These are phyloP conservation scores for Zygogramma bicolorata DNA, from an alignment of 2,888 invertebrate species.

Conservation along the genomic window DNA sequence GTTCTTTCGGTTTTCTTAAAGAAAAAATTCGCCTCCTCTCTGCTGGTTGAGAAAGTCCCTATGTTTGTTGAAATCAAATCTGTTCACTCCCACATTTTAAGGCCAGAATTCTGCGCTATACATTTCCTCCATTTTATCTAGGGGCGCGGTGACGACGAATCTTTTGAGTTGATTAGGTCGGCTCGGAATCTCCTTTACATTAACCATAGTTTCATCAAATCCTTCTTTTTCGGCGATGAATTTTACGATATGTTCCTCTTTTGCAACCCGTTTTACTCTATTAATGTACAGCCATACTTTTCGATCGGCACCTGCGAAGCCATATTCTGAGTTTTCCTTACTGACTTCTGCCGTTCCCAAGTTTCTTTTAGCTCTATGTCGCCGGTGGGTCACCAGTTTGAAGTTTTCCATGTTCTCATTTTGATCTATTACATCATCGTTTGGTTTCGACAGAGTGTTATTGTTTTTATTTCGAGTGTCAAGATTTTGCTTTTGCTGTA, in stretches of 20 bases:
- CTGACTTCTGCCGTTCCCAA: not conserved
- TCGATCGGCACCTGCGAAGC: not conserved
- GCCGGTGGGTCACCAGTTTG: not conserved
- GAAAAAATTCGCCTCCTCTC: not conserved
- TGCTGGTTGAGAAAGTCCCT: not conserved
- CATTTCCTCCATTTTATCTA: not conserved
- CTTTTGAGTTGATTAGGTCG: not conserved
- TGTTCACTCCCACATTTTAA: not conserved
- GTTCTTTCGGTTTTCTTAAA: not conserved
- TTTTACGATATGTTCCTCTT: not conserved
- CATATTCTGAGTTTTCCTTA: not conserved
- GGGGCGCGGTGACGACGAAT: not conserved
- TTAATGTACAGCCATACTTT: not conserved
- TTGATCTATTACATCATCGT: not conserved
- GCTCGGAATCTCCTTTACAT: not conserved
- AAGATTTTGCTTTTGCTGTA: too few relatives aligned
- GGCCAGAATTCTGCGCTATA: not conserved
- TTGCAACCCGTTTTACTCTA: too few relatives aligned
- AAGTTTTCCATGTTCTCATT: too few relatives aligned
- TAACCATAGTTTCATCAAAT: not conserved
- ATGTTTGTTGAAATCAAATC: conserved; percentile 5
- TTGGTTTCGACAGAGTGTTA: not conserved
- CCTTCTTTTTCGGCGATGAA: not conserved
- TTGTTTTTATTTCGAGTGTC: too few relatives aligned
- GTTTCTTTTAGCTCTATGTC: not conserved